These are phyloP conservation scores for Ochropacha duplaris DNA, from an alignment of 2,888 invertebrate species.

Conservation along the genomic window DNA sequence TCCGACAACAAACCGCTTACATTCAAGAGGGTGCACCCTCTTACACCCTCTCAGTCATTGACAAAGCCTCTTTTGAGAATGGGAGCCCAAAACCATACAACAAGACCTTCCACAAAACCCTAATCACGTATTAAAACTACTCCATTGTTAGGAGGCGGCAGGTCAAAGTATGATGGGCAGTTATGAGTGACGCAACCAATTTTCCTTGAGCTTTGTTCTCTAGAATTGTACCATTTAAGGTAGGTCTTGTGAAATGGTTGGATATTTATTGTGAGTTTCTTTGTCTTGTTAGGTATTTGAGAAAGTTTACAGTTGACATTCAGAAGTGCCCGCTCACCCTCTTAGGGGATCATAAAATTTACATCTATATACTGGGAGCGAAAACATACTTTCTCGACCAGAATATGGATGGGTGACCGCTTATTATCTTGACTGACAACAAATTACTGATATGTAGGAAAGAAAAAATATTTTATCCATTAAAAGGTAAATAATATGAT, in stretches of 20 bases:
- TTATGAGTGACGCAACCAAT: conserved; percentile 17
- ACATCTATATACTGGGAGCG: background rate
- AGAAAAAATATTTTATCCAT: too few relatives aligned
- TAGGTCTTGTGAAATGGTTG: conserved; percentile 27
- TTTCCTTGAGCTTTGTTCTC: conserved; percentile 26
- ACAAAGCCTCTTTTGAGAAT: conserved; percentile 33
- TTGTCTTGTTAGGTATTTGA: conserved; percentile 31
- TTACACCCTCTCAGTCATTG: conserved; percentile 17
- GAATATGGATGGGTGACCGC: too few relatives aligned
- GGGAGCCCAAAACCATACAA: conserved; percentile 24
- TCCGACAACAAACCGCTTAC: conserved; percentile 32
- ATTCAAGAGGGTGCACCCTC: conserved; percentile 15
- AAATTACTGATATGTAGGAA: too few relatives aligned
- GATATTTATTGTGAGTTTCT: conserved; percentile 31
- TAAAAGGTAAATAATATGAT: too few relatives aligned
- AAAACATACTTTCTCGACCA: too few relatives aligned
- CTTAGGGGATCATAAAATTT: background rate
- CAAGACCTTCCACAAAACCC: conserved; percentile 20
- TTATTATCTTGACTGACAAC: too few relatives aligned
- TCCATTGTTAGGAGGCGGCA: conserved; percentile 13
- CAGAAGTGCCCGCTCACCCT: background rate
- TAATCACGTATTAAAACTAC: conserved; percentile 8
- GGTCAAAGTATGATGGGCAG: conserved; percentile 25
- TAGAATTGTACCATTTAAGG: conserved; percentile 14
- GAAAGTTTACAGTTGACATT: conserved; percentile 10